phyloP scores from a whole-genome alignment of 2,888 invertebrate species.

The Calliphora vomitoria region DNA sequence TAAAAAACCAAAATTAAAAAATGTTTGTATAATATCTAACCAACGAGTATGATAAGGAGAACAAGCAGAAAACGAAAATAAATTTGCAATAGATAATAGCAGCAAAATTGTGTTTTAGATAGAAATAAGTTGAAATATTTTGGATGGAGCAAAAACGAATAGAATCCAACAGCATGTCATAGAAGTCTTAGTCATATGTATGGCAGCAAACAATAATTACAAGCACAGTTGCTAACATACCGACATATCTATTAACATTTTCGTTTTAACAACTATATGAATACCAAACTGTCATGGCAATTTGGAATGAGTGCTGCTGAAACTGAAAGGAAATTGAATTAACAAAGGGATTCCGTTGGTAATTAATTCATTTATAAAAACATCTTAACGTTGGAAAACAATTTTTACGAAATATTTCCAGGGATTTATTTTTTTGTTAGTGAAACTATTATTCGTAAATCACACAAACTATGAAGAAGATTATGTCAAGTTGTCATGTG shows the following conservation, averaged over 20 bases:
- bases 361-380: slow-evolving; percentile 44
- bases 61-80: background rate
- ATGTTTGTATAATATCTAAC: background rate
- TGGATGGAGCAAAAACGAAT: background rate
- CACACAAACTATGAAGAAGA: background rate
- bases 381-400: background rate
- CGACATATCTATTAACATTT: background rate
- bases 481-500: background rate
- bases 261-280: background rate
- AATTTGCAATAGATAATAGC: background rate
- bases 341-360: slow-evolving; percentile 50
- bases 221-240: background rate
- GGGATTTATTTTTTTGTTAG: background rate
- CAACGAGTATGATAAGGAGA: background rate
- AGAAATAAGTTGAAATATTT: background rate
- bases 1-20: background rate
- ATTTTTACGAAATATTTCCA: slow-evolving; percentile 14
- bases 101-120: background rate
- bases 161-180: too few species aligned
- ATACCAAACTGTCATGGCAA: slow-evolving; percentile 11
- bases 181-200: too few species aligned
- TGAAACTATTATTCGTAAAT: background rate
- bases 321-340: slow-evolving; percentile 3
- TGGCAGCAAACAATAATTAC: too few species aligned
- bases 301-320: background rate